These are phyloP conservation scores for Saguinus imperator DNA, from an alignment of 2,113 vertebrate genomes.

Conservation along the genomic window DNA sequence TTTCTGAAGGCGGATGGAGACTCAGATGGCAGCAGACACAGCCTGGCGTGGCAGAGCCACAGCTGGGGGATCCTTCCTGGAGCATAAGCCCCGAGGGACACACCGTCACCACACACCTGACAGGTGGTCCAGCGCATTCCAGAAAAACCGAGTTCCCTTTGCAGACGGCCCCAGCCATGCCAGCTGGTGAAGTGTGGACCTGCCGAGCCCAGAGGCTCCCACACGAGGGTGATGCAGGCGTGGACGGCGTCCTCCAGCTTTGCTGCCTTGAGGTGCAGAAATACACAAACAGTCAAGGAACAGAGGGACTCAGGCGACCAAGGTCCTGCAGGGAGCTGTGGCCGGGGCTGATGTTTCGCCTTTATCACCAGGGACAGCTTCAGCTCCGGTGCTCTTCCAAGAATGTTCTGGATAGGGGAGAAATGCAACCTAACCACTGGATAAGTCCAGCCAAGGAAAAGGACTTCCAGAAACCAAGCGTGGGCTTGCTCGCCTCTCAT, in stretches of 20 bases:
- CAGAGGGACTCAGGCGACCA: background rate
- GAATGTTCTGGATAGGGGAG: background rate
- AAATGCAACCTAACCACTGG: background rate
- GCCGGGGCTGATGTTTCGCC: background rate
- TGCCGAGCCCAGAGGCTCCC: background rate
- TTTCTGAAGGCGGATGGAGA: background rate
- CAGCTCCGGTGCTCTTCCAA: too few relatives aligned
- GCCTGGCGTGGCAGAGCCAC: background rate
- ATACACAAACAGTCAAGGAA: background rate
- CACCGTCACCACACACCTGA: background rate
- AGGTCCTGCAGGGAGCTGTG: accelerated
- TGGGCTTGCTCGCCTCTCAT: background rate
- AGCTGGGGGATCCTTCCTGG: background rate
- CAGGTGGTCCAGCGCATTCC: background rate
- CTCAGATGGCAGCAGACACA: background rate
- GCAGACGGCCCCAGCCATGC: background rate
- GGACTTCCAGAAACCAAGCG: background rate
- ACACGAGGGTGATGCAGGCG: background rate
- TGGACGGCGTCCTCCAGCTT: background rate
- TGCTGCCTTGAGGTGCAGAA: accelerated
- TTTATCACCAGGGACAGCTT: background rate
- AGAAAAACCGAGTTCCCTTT: background rate
- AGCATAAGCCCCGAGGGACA: background rate
- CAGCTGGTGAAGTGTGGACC: background rate
- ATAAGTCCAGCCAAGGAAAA: background rate